Base-by-base conservation (phyloP, 1,140 invertebrate species). In the Sarcophaga peregrina region DNA sequence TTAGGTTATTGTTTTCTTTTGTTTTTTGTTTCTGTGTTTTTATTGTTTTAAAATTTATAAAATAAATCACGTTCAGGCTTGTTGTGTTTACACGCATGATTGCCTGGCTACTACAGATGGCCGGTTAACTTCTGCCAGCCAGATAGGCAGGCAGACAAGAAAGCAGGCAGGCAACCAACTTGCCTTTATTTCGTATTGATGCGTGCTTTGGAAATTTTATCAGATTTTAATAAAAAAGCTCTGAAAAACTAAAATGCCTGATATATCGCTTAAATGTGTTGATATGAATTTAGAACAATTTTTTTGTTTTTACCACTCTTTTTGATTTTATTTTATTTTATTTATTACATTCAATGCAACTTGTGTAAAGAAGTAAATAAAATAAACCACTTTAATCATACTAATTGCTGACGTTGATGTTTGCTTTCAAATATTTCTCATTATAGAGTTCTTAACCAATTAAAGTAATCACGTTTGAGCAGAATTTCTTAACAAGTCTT, bases 121-220 rank as follows among this genome's bases (percentile, higher is more conserved):
- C 4, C 25, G 25, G 4, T 4, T 37, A 37, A 37, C 25, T 37
- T 2, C 25, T 37, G 25, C 25, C 1, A 37, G 25, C 4, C 4
- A 37, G 4, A 37, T 37, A 37, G 25, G 25, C 25, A n/a, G n/a
- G n/a, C n/a, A n/a, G n/a, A 37, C 25, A 37, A n/a, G n/a, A n/a
- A n/a, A n/a, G n/a, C 25, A 37, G 25, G 1, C 25, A 37, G 54
- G 6, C 54, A 13, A 13, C 54, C 54, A 7, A 5, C 15, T 2
- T 7, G 11, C 13, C 13, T 58, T 13, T n/a, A 11, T 58, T n/a
- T 46, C 13, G 48, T 76, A 47, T 74, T 74, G 25, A 17, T 76
- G 74, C 45, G 74, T 76, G 74, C 74, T 17, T 76, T 76, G 74
- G n/a, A 76, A 47, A 76, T 76, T 76, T 76, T 76, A 76, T 76